These are phyloP conservation scores for Plumapathes pennacea DNA, from an alignment of 92 coral and sea anemone genomes.

Conservation along the genomic window DNA sequence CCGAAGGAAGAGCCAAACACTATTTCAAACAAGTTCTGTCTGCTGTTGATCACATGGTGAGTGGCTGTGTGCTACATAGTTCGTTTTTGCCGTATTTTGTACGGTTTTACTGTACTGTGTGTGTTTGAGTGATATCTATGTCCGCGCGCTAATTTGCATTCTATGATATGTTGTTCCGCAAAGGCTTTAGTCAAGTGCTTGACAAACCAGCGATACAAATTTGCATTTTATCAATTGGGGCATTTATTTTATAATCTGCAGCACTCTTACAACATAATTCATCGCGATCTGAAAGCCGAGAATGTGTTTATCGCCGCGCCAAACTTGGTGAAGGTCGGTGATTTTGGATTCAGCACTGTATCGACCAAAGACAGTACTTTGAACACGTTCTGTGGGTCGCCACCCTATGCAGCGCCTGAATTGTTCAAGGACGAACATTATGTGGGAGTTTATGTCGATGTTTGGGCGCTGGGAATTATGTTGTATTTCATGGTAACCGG, in stretches of 20 bases:
- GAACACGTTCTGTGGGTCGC: conserved; percentile 98
- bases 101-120: too few relatives aligned
- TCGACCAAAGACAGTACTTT: conserved; percentile 78
- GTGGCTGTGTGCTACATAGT: too few relatives aligned
- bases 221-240: too few relatives aligned
- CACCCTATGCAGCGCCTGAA: conserved; percentile 99
- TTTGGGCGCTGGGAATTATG: conserved; percentile 97
- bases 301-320: conserved; percentile 96
- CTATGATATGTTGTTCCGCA: too few relatives aligned
- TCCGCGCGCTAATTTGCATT: too few relatives aligned
- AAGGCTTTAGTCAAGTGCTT: too few relatives aligned
- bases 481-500: conserved; percentile 96
- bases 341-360: conserved; percentile 95
- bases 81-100: too few relatives aligned
- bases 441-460: conserved; percentile 89
- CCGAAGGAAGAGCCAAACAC: conserved; percentile 77
- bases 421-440: conserved; percentile 95
- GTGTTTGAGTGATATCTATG: too few relatives aligned
- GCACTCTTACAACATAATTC: conserved; percentile 94
- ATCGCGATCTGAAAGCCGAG: conserved; percentile 97
- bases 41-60: conserved; percentile 98
- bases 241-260: conserved; percentile 17
- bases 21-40: conserved; percentile 84
- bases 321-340: conserved; percentile 94
- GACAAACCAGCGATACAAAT: too few relatives aligned